Evolutionary conservation across 2,113 vertebrate species (phyloP).

Genomic region (Paratilapia polleni): DNA sequence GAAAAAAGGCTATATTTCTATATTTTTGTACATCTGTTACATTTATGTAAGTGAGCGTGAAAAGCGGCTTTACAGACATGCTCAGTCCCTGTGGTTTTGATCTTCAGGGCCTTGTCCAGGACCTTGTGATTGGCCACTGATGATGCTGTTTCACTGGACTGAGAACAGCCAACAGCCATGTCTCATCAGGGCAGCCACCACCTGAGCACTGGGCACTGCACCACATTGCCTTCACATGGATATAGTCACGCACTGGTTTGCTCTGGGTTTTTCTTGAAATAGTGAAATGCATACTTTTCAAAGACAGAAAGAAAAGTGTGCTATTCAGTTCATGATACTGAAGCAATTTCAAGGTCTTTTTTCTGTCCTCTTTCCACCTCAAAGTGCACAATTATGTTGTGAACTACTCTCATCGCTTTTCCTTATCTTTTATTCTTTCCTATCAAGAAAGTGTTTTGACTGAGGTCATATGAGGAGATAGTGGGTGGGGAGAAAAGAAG

Average conservation of each 20-base stretch:
- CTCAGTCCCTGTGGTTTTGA: constrained; percentile 62
- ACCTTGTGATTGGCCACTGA: constrained; percentile 60
- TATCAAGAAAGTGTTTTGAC: constrained; percentile 35
- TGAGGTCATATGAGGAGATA: constrained; percentile 29
- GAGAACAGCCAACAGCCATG: constrained; percentile 55
- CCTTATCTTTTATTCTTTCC: constrained; percentile 6
- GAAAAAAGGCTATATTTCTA: neutral
- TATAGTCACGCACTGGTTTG: constrained; percentile 18
- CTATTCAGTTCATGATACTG: neutral
- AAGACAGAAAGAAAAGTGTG: neutral
- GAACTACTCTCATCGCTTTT: constrained; percentile 20
- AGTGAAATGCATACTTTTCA: neutral
- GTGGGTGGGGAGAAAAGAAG: neutral
- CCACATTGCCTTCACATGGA: constrained; percentile 12
- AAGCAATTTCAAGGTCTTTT: constrained; percentile 18
- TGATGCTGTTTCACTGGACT: constrained; percentile 57
- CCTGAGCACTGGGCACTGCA: constrained; percentile 70
- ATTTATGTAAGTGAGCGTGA: constrained; percentile 69
- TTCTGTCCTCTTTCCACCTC: neutral
- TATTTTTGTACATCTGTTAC: constrained; percentile 64
- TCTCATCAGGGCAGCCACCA: constrained; percentile 70
- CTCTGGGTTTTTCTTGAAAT: neutral
- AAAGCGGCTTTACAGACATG: constrained; percentile 39
- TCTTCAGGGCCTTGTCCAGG: constrained; percentile 54
- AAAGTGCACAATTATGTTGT: constrained; percentile 3